Evolutionary conservation across 2,888 invertebrate species (phyloP).

Genomic region (Trissolcus japonicus): DNA sequence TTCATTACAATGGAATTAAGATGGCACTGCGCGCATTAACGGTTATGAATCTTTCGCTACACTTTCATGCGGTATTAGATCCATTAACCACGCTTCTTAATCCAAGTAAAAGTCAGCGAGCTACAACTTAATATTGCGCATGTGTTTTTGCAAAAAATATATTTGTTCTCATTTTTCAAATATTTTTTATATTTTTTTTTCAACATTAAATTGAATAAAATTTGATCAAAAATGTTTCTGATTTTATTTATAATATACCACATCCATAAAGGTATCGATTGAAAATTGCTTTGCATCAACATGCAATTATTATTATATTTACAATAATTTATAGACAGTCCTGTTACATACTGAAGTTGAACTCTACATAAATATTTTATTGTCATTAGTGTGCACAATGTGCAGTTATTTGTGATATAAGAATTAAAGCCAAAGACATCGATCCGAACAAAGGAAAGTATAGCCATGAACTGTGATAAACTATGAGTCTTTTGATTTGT

Average conservation of each 20-base stretch:
- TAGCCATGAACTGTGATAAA: constrained; percentile 35
- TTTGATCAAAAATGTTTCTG: too few species aligned
- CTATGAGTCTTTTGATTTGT: constrained; percentile 25
- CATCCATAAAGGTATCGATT: too few species aligned
- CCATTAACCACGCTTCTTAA: constrained; percentile 43
- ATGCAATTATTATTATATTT: constrained; percentile 14
- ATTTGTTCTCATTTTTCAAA: too few species aligned
- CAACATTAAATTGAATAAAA: too few species aligned
- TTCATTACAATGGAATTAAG: constrained; percentile 53
- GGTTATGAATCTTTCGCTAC: constrained; percentile 36
- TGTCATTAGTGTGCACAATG: constrained; percentile 23
- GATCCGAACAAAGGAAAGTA: constrained; percentile 16
- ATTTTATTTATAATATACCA: too few species aligned
- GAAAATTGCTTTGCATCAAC: too few species aligned
- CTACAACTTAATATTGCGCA: constrained; percentile 31
- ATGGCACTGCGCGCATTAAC: constrained; percentile 29
- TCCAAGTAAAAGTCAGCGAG: constrained; percentile 26
- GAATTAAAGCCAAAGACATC: constrained; percentile 29
- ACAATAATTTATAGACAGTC: constrained; percentile 38
- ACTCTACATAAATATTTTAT: constrained; percentile 38
- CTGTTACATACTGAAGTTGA: constrained; percentile 36
- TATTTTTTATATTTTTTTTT: too few species aligned
- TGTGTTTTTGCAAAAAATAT: too few species aligned
- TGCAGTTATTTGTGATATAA: constrained; percentile 27
- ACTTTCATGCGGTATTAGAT: constrained; percentile 39